Percentiles rank a stretch among this genome's conserved stretches.
Conservation (phyloP, 2,113 vertebrate species). For the Mustelus asterias region DNA sequence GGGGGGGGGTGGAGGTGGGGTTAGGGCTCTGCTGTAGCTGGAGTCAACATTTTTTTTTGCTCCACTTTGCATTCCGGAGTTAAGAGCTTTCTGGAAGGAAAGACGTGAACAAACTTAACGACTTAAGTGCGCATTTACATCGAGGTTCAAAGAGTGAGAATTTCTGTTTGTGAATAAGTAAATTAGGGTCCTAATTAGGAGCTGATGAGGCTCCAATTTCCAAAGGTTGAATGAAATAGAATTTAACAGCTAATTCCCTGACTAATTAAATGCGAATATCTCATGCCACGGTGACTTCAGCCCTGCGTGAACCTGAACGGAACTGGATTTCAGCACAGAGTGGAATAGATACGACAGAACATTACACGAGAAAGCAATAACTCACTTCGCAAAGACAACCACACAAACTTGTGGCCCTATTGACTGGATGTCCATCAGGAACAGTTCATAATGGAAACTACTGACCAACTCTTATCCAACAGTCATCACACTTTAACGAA, state of each 20-base stretch:
- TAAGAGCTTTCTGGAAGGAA: neutral
- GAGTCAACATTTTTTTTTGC: neutral
- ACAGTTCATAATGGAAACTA: neutral
- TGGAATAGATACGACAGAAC: neutral
- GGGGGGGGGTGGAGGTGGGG: neutral
- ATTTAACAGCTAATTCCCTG: neutral
- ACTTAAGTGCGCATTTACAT: neutral
- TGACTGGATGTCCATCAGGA: neutral
- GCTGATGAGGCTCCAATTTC: neutral
- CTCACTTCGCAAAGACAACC: neutral
- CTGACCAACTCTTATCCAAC: neutral
- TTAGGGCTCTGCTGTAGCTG: neutral
- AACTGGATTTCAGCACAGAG: neutral
- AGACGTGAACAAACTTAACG: neutral
- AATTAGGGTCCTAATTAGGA: neutral
- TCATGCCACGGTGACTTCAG: neutral
- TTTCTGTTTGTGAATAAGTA: neutral
- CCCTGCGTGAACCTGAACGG: neutral
- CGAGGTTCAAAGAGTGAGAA: neutral
- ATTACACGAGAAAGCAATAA: neutral
- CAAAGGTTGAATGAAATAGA: neutral
- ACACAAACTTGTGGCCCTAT: neutral
- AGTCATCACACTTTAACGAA: neutral
- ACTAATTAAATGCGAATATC: neutral
- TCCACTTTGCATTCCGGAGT: neutral